Conservation (phyloP, 2,113 vertebrate species). For the Anolis carolinensis region DNA sequence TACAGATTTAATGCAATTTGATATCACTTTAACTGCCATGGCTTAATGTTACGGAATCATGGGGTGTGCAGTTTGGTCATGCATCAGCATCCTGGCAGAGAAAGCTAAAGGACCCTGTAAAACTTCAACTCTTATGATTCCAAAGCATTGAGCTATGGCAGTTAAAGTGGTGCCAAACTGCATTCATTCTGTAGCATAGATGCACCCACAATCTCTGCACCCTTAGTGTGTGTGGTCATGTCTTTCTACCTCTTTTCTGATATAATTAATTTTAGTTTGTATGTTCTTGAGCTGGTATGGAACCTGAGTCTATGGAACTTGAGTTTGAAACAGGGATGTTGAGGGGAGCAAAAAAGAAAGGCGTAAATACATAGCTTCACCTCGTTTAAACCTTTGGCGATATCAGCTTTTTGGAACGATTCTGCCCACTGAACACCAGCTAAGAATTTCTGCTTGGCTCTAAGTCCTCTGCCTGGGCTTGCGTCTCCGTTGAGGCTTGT, state of each 20-base stretch:
- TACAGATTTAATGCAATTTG: neutral
- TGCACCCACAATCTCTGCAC: neutral
- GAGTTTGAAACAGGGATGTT: neutral
- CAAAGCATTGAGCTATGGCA: too few species aligned
- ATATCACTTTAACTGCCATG: too few species aligned
- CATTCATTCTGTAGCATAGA: too few species aligned
- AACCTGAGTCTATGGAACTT: neutral
- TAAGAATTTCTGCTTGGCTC: neutral
- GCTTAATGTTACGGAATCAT: too few species aligned
- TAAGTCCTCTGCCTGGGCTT: neutral
- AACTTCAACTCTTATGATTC: too few species aligned
- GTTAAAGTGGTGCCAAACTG: too few species aligned
- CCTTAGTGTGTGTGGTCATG: neutral
- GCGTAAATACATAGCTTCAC: neutral
- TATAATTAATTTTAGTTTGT: neutral
- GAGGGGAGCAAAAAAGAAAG: neutral
- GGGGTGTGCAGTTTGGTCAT: too few species aligned
- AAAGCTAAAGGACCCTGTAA: too few species aligned
- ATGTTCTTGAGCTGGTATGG: neutral
- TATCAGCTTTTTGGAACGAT: neutral
- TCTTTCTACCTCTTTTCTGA: neutral
- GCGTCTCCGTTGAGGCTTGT: neutral
- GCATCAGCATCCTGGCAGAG: too few species aligned
- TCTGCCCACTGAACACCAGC: neutral
- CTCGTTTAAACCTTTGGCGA: neutral